Evolutionary conservation across 1,140 invertebrate species (phyloP), one percentile per base, ranked within the genome.

Genomic region (Adoxophyes honmai): DNA sequence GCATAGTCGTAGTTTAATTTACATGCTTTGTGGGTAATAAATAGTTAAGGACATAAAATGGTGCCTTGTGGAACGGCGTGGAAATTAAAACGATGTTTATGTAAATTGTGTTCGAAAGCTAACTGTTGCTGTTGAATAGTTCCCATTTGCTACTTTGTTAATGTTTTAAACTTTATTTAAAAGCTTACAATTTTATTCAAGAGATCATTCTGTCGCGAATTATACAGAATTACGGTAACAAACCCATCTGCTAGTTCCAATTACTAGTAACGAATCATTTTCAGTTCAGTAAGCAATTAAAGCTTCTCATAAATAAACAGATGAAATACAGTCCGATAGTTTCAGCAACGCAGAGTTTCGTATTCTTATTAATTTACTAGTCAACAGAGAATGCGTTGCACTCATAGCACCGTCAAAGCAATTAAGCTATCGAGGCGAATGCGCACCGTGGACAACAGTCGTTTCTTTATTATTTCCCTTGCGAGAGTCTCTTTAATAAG

Each of bases 391-490:
- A 48, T 18, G 42, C 42, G 21, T 28, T 21, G 42, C 38, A 15
- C 42, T 48, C 42, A 48, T 48, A 48, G 42, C 42, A 21, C 16
- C 42, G 63, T 69, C 62, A 56, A 56, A 55, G 58, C 57, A 74
- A 68, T 71, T 69, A 75, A 75, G 65, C 66, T 65, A 74, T 70
- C 57, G 60, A 18, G 21, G 42, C 42, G 42, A 48, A 18, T 48
- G 42, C 42, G 42, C 28, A 16, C 42, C 42, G n/a, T 48, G 16
- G 18, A 28, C 42, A 67, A 70, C 63, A 68, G 66, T 62, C 59
- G 37, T 63, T 69, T 48, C 62, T 68, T 75, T 78, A 75, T 71
- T 70, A 71, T 75, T 74, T 71, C 73, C 73, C 67, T 60, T 57
- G 53, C 53, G 57, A 57, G 64, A 67, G 66, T 54, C 64, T 67